Percentiles rank a stretch among this genome's conserved stretches.
These are phyloP conservation scores for Odocoileus virginianus DNA, from an alignment of 2,113 vertebrate species.

Conservation along the genomic window DNA sequence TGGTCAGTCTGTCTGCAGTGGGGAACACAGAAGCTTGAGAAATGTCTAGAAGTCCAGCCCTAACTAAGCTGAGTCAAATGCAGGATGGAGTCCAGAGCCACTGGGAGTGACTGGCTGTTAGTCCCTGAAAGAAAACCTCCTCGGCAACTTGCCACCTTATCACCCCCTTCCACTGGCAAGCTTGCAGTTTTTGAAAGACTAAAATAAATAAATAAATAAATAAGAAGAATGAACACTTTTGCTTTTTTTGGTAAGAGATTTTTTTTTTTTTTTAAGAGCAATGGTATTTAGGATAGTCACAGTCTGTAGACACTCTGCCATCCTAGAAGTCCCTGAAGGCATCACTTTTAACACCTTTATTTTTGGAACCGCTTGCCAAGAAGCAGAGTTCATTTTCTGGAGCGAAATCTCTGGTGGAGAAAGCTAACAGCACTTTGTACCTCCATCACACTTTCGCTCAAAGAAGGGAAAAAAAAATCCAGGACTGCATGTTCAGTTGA, in stretches of 20 bases:
- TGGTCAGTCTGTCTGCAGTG: neutral
- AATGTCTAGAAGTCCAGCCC: no score
- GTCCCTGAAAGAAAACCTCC: neutral
- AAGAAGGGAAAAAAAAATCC: neutral
- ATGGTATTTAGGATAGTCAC: neutral
- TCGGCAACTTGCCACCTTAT: neutral
- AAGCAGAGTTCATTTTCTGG: neutral
- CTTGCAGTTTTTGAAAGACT: neutral
- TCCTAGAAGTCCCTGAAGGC: neutral
- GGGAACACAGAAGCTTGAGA: no score
- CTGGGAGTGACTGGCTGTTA: neutral
- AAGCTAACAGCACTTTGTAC: neutral
- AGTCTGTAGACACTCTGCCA: neutral
- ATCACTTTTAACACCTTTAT: slow-evolving; percentile 12
- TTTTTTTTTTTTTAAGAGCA: neutral
- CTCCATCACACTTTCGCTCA: neutral
- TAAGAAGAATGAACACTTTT: neutral
- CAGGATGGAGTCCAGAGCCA: neutral
- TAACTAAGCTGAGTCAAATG: neutral
- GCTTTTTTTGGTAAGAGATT: neutral
- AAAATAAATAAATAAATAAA: neutral
- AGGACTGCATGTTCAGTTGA: neutral
- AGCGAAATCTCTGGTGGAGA: neutral
- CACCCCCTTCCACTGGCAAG: neutral
- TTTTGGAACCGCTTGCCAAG: slow-evolving; percentile 33